Evolutionary conservation across 2,113 vertebrate genomes (phyloP).

Genomic region (Bubalus kerabau): DNA sequence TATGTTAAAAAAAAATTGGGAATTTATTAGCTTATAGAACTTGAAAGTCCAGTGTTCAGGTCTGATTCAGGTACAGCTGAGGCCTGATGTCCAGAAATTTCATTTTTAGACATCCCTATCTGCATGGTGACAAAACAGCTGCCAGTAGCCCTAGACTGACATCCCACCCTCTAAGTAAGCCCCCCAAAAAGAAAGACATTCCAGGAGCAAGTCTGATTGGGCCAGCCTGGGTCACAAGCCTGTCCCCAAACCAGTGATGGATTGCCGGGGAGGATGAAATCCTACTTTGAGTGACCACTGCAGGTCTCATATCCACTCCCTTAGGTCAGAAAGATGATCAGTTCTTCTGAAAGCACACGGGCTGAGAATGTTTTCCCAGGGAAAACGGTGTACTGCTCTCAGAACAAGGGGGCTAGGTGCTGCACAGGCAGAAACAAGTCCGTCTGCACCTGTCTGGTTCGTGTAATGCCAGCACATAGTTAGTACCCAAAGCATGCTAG

Average conservation of each 20-base stretch:
- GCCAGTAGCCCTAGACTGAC: neutral
- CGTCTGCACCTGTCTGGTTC: rapidly evolving
- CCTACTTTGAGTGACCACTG: neutral
- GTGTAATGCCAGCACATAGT: rapidly evolving
- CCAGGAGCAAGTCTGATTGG: neutral
- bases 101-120: neutral
- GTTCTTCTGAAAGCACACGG: neutral
- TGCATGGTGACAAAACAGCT: neutral
- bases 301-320: neutral
- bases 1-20: neutral
- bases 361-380: neutral
- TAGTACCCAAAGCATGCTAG: rapidly evolving
- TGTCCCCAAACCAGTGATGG: neutral
- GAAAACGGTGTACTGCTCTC: neutral
- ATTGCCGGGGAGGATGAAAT: neutral
- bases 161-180: neutral
- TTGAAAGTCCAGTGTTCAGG: neutral
- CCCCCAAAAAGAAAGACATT: neutral
- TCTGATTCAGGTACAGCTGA: neutral
- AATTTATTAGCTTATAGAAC: neutral
- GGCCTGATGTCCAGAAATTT: neutral
- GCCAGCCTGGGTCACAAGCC: neutral
- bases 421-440: neutral
- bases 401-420: neutral
- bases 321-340: neutral